Evolutionary conservation across 2,113 vertebrate species (phyloP).

Genomic region (Talpa occidentalis): DNA sequence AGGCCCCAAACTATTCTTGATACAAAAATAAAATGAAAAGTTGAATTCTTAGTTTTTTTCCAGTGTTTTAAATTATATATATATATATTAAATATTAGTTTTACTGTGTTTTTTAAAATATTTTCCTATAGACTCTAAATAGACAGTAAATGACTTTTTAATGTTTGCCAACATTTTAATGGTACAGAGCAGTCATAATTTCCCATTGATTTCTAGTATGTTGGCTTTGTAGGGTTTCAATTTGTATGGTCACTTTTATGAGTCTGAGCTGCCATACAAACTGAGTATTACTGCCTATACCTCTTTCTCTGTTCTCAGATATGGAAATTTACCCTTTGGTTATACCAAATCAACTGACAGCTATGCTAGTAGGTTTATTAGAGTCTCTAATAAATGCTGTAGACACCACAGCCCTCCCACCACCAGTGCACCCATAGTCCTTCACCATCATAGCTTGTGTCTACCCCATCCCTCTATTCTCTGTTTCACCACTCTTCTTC

Average conservation of each 20-base stretch:
- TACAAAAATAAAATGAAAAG: not conserved
- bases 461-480: too few relatives aligned
- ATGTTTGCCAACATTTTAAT: conserved; percentile 1
- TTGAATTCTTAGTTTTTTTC: conserved; percentile 7
- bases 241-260: not conserved
- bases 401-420: too few relatives aligned
- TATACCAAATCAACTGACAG: not conserved
- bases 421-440: too few relatives aligned
- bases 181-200: not conserved
- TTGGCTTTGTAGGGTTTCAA: not conserved
- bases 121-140: not conserved
- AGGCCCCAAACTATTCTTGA: not conserved
- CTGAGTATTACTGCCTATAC: not conserved
- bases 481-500: too few relatives aligned
- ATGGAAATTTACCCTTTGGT: not conserved
- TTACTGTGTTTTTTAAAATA: not conserved
- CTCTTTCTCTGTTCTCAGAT: not conserved
- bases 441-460: too few relatives aligned
- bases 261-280: not conserved
- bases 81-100: not conserved
- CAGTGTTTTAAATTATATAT: not conserved
- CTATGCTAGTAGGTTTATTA: not conserved
- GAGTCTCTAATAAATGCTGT: not conserved
- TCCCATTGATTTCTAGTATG: not conserved
- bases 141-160: not conserved